These are phyloP conservation scores for Candoia aspera DNA, from an alignment of 2,113 vertebrate genomes.

Conservation along the genomic window DNA sequence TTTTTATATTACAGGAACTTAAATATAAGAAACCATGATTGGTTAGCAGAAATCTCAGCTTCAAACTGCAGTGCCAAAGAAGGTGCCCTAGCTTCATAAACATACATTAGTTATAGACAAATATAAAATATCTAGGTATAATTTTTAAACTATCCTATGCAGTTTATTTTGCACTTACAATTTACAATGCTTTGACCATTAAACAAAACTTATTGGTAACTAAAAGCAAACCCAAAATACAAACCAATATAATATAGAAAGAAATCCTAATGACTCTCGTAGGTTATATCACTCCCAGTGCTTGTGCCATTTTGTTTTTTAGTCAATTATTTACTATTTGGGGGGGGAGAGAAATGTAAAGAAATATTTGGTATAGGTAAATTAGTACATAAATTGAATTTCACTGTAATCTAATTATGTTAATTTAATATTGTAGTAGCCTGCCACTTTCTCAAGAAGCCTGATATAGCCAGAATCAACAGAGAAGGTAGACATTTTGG, in stretches of 20 bases:
- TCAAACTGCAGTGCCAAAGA: constrained; percentile 16
- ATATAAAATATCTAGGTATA: constrained; percentile 50
- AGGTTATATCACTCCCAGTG: constrained; percentile 60
- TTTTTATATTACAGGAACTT: constrained; percentile 34
- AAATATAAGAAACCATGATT: constrained; percentile 46
- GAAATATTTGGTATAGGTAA: constrained; percentile 61
- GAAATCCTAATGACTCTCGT: constrained; percentile 52
- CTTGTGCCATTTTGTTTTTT: constrained; percentile 54
- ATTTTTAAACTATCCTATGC: constrained; percentile 62
- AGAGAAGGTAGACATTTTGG: constrained; percentile 49
- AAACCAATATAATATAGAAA: constrained; percentile 67
- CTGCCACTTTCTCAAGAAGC: constrained; percentile 48
- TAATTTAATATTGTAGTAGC: constrained; percentile 60
- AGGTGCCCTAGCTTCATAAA: constrained; percentile 42
- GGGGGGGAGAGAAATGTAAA: constrained; percentile 43
- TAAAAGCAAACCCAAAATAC: constrained; percentile 67
- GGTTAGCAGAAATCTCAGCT: background rate
- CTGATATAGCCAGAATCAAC: constrained; percentile 68
- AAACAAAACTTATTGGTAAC: constrained; percentile 76
- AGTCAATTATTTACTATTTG: constrained; percentile 51
- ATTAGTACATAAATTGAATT: constrained; percentile 53
- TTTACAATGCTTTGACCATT: constrained; percentile 81
- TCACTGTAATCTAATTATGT: constrained; percentile 59
- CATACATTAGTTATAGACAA: constrained; percentile 34
- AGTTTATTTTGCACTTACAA: constrained; percentile 77